Evolutionary conservation across 2,888 invertebrate genomes (phyloP).

Genomic region (Diaprepes abbreviatus): DNA sequence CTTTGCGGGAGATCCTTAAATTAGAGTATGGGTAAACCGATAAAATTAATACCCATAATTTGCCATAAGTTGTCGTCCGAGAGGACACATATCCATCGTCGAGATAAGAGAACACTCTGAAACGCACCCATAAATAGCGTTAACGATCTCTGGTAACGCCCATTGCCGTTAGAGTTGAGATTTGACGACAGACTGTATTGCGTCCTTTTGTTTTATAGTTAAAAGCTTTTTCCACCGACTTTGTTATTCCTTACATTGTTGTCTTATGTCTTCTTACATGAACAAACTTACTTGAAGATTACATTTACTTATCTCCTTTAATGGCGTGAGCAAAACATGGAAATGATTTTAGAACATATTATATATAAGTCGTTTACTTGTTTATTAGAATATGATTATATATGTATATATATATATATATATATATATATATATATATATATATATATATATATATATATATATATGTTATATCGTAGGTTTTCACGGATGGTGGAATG

Average conservation of each 20-base stretch:
- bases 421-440: too few species aligned
- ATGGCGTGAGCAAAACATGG: too few species aligned
- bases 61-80: constrained; percentile 54
- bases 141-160: constrained; percentile 54
- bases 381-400: too few species aligned
- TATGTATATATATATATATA: too few species aligned
- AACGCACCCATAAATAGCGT: constrained; percentile 54
- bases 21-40: constrained; percentile 42
- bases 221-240: constrained; percentile 28
- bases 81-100: constrained; percentile 53
- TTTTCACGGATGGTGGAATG: too few species aligned
- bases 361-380: too few species aligned
- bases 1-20: constrained; percentile 31
- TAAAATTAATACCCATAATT: constrained; percentile 52
- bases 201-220: constrained; percentile 41
- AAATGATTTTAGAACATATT: too few species aligned
- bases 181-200: constrained; percentile 50
- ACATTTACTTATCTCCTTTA: not conserved
- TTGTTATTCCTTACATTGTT: constrained; percentile 35
- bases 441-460: too few species aligned
- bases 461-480: too few species aligned
- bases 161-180: constrained; percentile 47
- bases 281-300: not conserved
- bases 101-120: constrained; percentile 56
- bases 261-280: not conserved